Percentiles rank a stretch among this genome's conserved stretches.
phyloP scores from a whole-genome alignment of 2,113 vertebrate genomes.

The Corythaixoides concolor region DNA sequence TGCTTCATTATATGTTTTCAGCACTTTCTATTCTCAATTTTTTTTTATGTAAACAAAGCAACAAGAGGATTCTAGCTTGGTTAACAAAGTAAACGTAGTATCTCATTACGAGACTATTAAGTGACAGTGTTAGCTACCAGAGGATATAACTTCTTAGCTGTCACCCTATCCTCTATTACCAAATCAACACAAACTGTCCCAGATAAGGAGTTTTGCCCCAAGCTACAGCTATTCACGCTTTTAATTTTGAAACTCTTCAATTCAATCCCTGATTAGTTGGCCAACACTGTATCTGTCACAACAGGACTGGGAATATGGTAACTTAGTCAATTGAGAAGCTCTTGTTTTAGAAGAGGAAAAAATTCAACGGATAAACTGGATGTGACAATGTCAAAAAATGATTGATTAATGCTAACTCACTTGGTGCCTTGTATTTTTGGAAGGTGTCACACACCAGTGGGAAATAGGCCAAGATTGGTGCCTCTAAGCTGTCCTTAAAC shows the following conservation, averaged over 20 bases:
- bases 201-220: background rate
- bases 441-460: constrained; percentile 78
- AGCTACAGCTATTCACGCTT: background rate
- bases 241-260: background rate
- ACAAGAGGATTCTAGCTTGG: background rate
- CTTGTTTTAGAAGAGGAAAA: background rate
- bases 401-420: constrained; percentile 43
- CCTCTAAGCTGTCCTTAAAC: constrained; percentile 51
- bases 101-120: background rate
- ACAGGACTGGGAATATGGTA: background rate
- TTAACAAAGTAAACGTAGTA: background rate
- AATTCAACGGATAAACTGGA: background rate
- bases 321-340: background rate
- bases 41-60: background rate
- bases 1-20: background rate
- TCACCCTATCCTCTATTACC: background rate
- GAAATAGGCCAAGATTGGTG: constrained; percentile 74
- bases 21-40: background rate
- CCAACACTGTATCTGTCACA: background rate
- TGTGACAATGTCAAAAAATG: background rate
- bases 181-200: background rate
- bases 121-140: background rate
- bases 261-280: background rate
- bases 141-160: background rate
- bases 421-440: constrained; percentile 76